Evolutionary conservation across 2,888 invertebrate genomes (phyloP).

Genomic region (Melanostoma mellinum): DNA sequence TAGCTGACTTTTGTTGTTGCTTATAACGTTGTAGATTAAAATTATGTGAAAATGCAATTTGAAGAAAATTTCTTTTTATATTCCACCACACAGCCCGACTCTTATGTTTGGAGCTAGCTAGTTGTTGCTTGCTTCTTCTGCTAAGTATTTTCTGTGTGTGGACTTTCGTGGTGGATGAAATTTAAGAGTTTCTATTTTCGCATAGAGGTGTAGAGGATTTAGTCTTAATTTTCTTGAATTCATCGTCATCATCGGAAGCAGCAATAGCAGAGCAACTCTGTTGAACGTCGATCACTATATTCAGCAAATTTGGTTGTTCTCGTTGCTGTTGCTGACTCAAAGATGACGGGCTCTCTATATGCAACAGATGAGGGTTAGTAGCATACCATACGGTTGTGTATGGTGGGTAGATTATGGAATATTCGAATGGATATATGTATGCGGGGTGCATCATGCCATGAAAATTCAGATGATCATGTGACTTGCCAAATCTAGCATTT

Average conservation of each 20-base stretch:
- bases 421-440: slow-evolving; percentile 12
- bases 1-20: slow-evolving; percentile 53
- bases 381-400: slow-evolving; percentile 46
- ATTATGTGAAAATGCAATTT: slow-evolving; percentile 75
- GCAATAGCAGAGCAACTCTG: slow-evolving; percentile 15
- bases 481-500: too few species aligned
- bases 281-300: background rate
- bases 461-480: slow-evolving; percentile 36
- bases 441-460: background rate
- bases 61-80: slow-evolving; percentile 64
- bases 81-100: slow-evolving; percentile 54
- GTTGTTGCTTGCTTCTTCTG: slow-evolving; percentile 28
- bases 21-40: slow-evolving; percentile 73
- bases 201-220: slow-evolving; percentile 15
- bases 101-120: slow-evolving; percentile 25
- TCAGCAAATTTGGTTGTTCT: slow-evolving; percentile 40
- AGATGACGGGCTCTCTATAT: slow-evolving; percentile 36
- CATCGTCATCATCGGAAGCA: slow-evolving; percentile 43
- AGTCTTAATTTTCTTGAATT: slow-evolving; percentile 25
- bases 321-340: slow-evolving; percentile 28
- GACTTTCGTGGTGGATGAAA: slow-evolving; percentile 31
- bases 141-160: slow-evolving; percentile 37
- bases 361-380: slow-evolving; percentile 29
- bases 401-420: slow-evolving; percentile 45
- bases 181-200: slow-evolving; percentile 37